phyloP scores from a whole-genome alignment of 1,140 invertebrate genomes.

The Venustaconcha ellipsiformis region DNA sequence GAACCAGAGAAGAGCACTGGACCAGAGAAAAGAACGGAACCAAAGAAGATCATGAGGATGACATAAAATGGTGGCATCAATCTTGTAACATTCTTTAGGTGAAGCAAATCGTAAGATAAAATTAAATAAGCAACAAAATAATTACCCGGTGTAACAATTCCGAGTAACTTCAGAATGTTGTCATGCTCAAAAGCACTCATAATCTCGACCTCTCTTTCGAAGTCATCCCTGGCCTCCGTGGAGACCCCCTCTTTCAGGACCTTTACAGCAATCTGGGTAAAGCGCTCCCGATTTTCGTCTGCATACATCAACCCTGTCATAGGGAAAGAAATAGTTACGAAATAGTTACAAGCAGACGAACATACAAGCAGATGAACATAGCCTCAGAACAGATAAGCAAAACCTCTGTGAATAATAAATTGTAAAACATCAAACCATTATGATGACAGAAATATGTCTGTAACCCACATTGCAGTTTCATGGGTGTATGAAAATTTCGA shows the following conservation, averaged over 20 bases:
- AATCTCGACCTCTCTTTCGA: constrained; percentile 89
- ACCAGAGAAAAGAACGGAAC: too few species aligned
- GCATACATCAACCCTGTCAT: constrained; percentile 41
- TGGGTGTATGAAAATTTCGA: background rate
- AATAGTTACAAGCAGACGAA: too few species aligned
- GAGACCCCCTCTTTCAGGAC: constrained; percentile 85
- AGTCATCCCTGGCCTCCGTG: constrained; percentile 86
- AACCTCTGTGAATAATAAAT: too few species aligned
- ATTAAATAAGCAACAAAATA: background rate
- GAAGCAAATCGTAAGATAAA: background rate
- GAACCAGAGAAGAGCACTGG: too few species aligned
- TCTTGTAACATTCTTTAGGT: background rate
- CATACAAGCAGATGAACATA: too few species aligned
- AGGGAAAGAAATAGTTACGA: background rate
- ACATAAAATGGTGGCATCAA: background rate
- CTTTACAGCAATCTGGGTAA: constrained; percentile 82
- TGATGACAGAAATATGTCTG: background rate
- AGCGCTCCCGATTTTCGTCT: constrained; percentile 28
- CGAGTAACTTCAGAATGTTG: constrained; percentile 87
- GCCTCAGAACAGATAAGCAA: background rate
- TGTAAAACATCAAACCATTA: background rate
- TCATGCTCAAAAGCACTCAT: constrained; percentile 90
- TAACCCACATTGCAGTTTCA: background rate
- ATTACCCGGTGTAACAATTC: constrained; percentile 81
- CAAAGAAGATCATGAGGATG: background rate